Evolutionary conservation across 2,797 vertebrate genomes (phyloP).

Genomic region (Pangasius krempfi): DNA sequence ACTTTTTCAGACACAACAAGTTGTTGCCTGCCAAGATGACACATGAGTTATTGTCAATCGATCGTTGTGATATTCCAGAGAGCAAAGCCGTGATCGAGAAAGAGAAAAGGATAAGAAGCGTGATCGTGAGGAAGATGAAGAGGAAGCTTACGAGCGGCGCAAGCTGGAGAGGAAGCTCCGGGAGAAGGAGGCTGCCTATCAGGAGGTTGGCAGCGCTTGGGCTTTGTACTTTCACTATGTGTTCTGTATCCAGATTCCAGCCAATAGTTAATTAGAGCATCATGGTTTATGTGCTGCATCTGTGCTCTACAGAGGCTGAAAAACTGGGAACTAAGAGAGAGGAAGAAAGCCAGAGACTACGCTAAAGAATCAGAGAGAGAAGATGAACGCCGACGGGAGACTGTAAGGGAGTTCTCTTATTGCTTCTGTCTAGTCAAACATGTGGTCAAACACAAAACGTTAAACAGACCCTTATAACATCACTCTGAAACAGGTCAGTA

Average conservation of each 20-base stretch:
- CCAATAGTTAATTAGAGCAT: not conserved
- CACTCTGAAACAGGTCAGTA: not conserved
- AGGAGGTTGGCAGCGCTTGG: slow-evolving; percentile 80
- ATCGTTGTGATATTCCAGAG: slow-evolving; percentile 65
- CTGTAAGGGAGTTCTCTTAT: slow-evolving; percentile 73
- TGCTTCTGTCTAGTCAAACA: not conserved
- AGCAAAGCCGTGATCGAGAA: slow-evolving; percentile 81
- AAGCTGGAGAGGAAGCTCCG: slow-evolving; percentile 94
- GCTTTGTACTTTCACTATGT: not conserved
- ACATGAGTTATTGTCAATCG: not conserved
- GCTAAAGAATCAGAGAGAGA: slow-evolving; percentile 93
- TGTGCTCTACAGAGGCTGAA: slow-evolving; percentile 85
- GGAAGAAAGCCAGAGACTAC: slow-evolving; percentile 95
- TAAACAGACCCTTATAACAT: no score
- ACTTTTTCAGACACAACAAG: not conserved
- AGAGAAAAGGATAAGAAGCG: slow-evolving; percentile 89
- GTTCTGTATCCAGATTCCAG: not conserved
- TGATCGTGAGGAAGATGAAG: slow-evolving; percentile 93
- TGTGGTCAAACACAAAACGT: not conserved
- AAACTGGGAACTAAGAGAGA: slow-evolving; percentile 97
- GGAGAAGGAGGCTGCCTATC: slow-evolving; percentile 98
- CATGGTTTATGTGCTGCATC: slow-evolving; percentile 11
- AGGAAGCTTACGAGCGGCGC: slow-evolving; percentile 92
- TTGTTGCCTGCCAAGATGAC: not conserved
- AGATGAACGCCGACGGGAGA: slow-evolving; percentile 92